Percentiles rank a stretch among this genome's conserved stretches.
Conservation (phyloP, 2,797 vertebrate species). For the Setipinna tenuifilis region DNA sequence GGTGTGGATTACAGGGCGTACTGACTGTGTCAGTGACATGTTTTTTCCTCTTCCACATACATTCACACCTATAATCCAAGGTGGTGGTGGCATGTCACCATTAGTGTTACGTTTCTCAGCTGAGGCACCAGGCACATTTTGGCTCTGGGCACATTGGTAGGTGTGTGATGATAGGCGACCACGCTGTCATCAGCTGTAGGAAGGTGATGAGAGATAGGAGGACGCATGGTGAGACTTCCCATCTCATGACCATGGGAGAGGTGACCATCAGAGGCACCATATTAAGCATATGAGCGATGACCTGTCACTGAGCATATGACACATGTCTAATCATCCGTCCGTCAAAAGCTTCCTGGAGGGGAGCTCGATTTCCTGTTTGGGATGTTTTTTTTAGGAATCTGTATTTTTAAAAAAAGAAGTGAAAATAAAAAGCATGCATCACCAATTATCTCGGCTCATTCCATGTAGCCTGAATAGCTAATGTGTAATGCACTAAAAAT, state of each 20-base stretch:
- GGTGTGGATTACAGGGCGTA: slow-evolving; percentile 34
- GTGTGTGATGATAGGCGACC: not conserved
- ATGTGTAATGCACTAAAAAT: slow-evolving; percentile 28
- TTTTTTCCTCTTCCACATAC: not conserved
- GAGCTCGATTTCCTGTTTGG: not conserved
- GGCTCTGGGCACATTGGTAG: not conserved
- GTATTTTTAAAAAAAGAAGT: not conserved
- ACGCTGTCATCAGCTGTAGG: not conserved
- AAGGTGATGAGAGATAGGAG: not conserved
- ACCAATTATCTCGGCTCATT: slow-evolving; percentile 15
- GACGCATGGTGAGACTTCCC: slow-evolving; percentile 38
- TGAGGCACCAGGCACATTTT: not conserved
- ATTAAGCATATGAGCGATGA: slow-evolving; percentile 2
- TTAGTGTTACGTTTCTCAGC: slow-evolving; percentile 40
- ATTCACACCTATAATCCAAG: not conserved
- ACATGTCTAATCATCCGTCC: slow-evolving; percentile 8
- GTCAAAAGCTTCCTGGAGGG: not conserved
- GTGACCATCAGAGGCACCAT: slow-evolving; percentile 25
- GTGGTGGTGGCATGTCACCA: not conserved
- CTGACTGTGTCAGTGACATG: not conserved
- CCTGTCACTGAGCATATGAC: slow-evolving; percentile 4
- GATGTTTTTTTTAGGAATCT: not conserved
- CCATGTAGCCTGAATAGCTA: slow-evolving; percentile 30
- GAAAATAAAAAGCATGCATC: too few relatives aligned
- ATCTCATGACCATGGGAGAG: slow-evolving; percentile 30